A percentile compares a stretch with the other conserved stretches of the same genome.
These are phyloP conservation scores for Parauchenoglanis ngamensis DNA, from an alignment of 2,797 vertebrate species.

Conservation along the genomic window DNA sequence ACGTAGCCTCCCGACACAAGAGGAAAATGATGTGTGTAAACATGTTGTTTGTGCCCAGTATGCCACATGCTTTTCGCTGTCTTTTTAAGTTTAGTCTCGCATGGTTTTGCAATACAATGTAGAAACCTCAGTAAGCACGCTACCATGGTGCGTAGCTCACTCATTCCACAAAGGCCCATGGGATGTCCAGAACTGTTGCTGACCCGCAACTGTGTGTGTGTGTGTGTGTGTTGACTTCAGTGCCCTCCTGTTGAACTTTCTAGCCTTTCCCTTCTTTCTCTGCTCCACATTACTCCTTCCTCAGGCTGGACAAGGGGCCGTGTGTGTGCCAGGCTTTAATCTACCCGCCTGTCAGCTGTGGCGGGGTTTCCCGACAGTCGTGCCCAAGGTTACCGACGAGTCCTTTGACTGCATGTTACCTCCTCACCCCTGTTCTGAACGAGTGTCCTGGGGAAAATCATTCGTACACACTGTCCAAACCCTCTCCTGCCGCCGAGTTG, in stretches of 20 bases:
- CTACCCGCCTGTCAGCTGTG: constrained; percentile 33
- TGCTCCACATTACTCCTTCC: constrained; percentile 50
- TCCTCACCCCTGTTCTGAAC: constrained; percentile 21
- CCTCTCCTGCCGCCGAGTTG: constrained; percentile 36
- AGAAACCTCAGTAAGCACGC: constrained; percentile 12
- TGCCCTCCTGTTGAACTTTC: constrained; percentile 39
- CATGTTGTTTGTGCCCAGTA: constrained; percentile 24
- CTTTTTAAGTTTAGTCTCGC: neutral
- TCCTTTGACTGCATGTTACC: constrained; percentile 37
- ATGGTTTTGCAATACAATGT: neutral
- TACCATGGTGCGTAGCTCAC: neutral
- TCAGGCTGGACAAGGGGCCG: constrained; percentile 17
- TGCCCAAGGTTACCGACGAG: constrained; percentile 32
- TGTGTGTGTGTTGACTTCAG: constrained; percentile 15
- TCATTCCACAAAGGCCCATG: constrained; percentile 9
- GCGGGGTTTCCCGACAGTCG: constrained; percentile 39
- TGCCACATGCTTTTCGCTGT: constrained; percentile 1
- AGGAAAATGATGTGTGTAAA: constrained; percentile 5
- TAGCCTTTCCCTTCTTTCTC: constrained; percentile 32
- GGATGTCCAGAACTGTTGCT: constrained; percentile 34
- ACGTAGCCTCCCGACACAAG: constrained; percentile 1
- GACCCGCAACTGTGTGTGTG: constrained; percentile 1
- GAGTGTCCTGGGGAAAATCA: constrained; percentile 25
- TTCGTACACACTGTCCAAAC: constrained; percentile 33
- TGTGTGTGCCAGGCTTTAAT: constrained; percentile 52